A percentile compares a stretch with the other conserved stretches of the same genome.
phyloP scores from a whole-genome alignment of 2,113 vertebrate species.

The Thunnus maccoyii region DNA sequence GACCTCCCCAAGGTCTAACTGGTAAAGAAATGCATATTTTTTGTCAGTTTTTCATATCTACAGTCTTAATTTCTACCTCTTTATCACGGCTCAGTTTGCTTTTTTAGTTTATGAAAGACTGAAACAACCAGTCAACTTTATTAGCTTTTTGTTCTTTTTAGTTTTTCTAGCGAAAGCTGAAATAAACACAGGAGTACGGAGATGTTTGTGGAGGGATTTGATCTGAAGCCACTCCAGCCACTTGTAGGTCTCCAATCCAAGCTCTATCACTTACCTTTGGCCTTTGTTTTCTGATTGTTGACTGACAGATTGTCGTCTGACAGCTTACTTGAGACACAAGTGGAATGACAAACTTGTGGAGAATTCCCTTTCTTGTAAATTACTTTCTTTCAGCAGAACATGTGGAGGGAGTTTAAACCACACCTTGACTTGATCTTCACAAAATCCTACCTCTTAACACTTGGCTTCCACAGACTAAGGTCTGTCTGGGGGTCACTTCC shows the following conservation, averaged over 20 bases:
- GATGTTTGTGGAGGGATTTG: neutral
- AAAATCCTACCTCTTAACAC: neutral
- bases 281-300: constrained; percentile 24
- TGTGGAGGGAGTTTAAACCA: neutral
- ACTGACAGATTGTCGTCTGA: constrained; percentile 5
- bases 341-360: constrained; percentile 40
- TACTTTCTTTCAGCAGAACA: neutral
- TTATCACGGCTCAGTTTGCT: neutral
- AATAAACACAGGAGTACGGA: neutral
- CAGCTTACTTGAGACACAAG: neutral
- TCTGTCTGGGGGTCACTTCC: no score
- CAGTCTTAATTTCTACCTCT: neutral
- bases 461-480: no score
- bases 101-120: no score
- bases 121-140: neutral
- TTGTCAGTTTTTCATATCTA: neutral
- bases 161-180: neutral
- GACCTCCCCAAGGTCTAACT: neutral
- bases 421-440: neutral
- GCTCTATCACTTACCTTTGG: neutral
- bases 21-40: neutral
- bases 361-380: neutral
- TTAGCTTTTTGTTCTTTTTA: neutral
- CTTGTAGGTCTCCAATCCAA: neutral
- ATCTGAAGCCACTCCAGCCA: constrained; percentile 8